Percentiles rank a stretch among this genome's conserved stretches.
These are phyloP conservation scores for Diabrotica virgifera DNA, from an alignment of 1,140 invertebrate genomes.

Conservation along the genomic window DNA sequence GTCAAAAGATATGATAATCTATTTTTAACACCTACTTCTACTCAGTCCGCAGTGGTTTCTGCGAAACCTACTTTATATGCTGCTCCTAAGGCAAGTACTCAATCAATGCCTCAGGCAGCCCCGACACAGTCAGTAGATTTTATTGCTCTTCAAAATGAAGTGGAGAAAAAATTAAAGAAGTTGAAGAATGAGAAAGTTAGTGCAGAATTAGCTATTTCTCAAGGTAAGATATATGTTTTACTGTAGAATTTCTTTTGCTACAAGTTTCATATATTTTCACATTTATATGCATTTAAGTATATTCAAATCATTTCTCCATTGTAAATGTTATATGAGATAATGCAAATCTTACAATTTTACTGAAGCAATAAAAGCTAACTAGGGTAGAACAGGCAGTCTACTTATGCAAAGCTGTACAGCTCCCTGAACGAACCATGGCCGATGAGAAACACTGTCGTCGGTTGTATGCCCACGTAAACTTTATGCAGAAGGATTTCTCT, in stretches of 20 bases:
- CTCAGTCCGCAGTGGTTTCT: slow-evolving; percentile 59
- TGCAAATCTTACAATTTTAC: no score
- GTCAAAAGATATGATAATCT: slow-evolving; percentile 32
- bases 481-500: no score
- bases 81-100: slow-evolving; percentile 49
- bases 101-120: slow-evolving; percentile 47
- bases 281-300: background rate
- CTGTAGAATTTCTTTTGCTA: background rate
- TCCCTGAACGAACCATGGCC: no score
- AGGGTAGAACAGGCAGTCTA: no score
- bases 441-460: no score
- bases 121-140: slow-evolving; percentile 56
- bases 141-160: slow-evolving; percentile 60
- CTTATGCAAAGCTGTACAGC: no score
- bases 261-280: no score
- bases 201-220: slow-evolving; percentile 61
- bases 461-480: no score
- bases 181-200: slow-evolving; percentile 64
- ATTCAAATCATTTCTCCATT: background rate
- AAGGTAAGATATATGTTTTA: slow-evolving; percentile 26
- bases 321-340: no score
- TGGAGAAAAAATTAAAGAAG: slow-evolving; percentile 63
- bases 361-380: no score
- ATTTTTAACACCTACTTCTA: slow-evolving; percentile 39
- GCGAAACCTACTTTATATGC: slow-evolving; percentile 64